Evolutionary conservation across 1,140 invertebrate species (phyloP).

Genomic region (Hyles vespertilio): DNA sequence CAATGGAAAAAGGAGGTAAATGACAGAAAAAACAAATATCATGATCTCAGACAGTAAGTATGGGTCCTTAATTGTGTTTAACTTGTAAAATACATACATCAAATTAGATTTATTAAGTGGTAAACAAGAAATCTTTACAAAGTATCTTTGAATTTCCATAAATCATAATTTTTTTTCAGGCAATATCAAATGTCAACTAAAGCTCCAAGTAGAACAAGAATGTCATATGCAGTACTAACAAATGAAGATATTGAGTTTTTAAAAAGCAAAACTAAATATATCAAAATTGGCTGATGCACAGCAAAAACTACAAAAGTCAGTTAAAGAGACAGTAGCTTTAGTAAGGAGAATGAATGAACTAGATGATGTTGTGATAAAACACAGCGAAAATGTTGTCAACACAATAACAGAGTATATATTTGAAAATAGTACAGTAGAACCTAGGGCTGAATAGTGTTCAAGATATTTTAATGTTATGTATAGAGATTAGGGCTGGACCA

Average conservation of each 20-base stretch:
- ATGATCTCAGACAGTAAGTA: slow-evolving; percentile 61
- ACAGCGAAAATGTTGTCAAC: slow-evolving; percentile 47
- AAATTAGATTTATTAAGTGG: no score
- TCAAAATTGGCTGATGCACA: slow-evolving; percentile 52
- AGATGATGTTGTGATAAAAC: slow-evolving; percentile 44
- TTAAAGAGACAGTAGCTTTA: slow-evolving; percentile 43
- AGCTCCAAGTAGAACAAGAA: slow-evolving; percentile 40
- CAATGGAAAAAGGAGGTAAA: slow-evolving; percentile 64
- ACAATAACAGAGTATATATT: slow-evolving; percentile 53
- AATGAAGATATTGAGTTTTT: slow-evolving; percentile 66
- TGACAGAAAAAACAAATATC: slow-evolving; percentile 49
- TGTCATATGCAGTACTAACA: slow-evolving; percentile 51
- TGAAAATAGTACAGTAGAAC: slow-evolving; percentile 53
- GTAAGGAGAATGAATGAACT: slow-evolving; percentile 42
- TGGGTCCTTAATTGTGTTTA: neutral
- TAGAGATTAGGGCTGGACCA: neutral
- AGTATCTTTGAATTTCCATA: neutral
- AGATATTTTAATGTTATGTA: no score
- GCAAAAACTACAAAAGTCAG: slow-evolving; percentile 47
- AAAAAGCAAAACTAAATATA: slow-evolving; percentile 56
- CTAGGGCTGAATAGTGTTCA: neutral
- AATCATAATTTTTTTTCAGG: slow-evolving; percentile 31
- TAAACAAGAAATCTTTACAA: no score
- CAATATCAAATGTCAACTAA: slow-evolving; percentile 52
- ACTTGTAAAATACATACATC: neutral